Percentiles rank a stretch among this genome's conserved stretches.
Conservation (phyloP, 2,888 invertebrate species). For the Falcaria lacertinaria region DNA sequence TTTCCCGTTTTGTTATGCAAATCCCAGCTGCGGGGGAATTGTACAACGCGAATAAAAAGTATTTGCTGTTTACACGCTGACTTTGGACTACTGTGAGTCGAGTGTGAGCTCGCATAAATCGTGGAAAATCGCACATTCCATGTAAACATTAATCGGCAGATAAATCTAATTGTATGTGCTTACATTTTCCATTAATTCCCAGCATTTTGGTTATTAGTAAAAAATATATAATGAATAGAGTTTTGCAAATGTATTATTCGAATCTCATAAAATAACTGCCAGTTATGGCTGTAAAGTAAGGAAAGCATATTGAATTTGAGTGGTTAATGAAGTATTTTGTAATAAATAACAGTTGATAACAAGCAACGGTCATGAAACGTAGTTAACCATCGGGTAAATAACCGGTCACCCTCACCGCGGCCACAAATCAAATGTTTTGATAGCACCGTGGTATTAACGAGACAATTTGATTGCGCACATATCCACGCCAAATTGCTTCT, state of each 20-base stretch:
- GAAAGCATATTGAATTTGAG: background rate
- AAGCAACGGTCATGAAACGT: constrained; percentile 63
- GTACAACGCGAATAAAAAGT: constrained; percentile 75
- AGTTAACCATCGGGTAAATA: constrained; percentile 68
- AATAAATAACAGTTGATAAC: constrained; percentile 59
- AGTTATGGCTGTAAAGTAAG: background rate
- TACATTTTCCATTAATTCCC: background rate
- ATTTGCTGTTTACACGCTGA: constrained; percentile 75
- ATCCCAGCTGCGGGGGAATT: constrained; percentile 68
- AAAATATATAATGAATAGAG: no score
- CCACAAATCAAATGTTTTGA: constrained; percentile 81
- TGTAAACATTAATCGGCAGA: constrained; percentile 38
- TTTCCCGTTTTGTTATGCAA: constrained; percentile 78
- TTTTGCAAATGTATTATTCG: no score
- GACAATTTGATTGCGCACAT: constrained; percentile 80
- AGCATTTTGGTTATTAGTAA: background rate
- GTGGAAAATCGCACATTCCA: constrained; percentile 37
- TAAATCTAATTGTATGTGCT: constrained; percentile 20
- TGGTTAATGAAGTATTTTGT: constrained; percentile 13
- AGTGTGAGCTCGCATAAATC: constrained; percentile 74
- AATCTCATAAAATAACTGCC: background rate
- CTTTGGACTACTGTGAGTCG: constrained; percentile 33
- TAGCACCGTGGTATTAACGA: constrained; percentile 78
- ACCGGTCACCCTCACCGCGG: constrained; percentile 52
- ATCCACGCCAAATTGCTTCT: constrained; percentile 79